Evolutionary conservation across 2,113 vertebrate genomes (phyloP), one percentile per base, ranked within the genome.

Genomic region (Ascaphus truei): DNA sequence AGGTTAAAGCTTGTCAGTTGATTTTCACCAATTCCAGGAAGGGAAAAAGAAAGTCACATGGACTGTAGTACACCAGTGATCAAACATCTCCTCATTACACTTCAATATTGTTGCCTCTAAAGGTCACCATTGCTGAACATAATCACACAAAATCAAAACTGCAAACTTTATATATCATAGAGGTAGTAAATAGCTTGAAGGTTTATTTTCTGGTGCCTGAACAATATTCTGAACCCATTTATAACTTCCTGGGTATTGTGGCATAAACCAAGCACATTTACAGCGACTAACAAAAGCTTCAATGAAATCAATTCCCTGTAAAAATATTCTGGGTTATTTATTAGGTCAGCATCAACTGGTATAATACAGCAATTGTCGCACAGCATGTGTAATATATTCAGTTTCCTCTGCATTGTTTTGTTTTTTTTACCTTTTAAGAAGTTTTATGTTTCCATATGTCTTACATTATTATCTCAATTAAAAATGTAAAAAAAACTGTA

Each of bases 121-220:
- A 99, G 97, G 96, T 99, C 97, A 99, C 91, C 93, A 93, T 93
- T 95, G 92, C 92, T 88, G 93, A 96, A 96, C 93, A 97, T 97
- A 96, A 98, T 96, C 95, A 96, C 94, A 93, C 92, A 94, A 95
- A 98, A 98, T 98, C 95, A 97, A 97, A 98, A 92, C 92, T 90
- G 93, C 95, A 96, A 98, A 98, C 94, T 96, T 97, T 96, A 96
- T 95, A 95, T 92, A 96, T 96, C 94, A 96, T 92, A 72, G 88
- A 92, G 89, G 94, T 92, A 92, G 94, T 95, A 98, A 98, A 98
- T 93, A 96, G 93, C 93, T 91, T 43, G 75, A 76, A 91, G 92
- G 90, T 94, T 96, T 96, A 93, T 96, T 95, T 94, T 90, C 91
- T 90, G 83, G 88, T 90, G 89, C 88, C 90, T 89, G 89, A 90